Base-by-base conservation (phyloP, 2,113 vertebrate genomes). In the Menidia beryllina region DNA sequence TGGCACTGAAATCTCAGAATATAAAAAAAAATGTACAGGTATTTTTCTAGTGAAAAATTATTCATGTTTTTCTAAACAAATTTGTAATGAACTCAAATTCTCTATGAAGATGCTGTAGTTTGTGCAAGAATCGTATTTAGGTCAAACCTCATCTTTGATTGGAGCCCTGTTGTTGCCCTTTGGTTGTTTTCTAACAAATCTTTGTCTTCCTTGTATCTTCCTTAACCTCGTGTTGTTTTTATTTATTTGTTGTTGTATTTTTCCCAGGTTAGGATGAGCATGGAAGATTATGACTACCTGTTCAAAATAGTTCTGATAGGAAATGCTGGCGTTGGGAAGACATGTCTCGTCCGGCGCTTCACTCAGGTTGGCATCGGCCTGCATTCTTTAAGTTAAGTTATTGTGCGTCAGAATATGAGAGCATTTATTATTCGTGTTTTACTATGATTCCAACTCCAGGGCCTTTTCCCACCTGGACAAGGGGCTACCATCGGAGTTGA, bases 231-330 rank as follows among this genome's bases (percentile, higher is more conserved):
- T n/a, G n/a, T n/a, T n/a, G n/a, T 34, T 34, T 10, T 30, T 4
- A 2, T 23, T 60, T 57, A 5, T 48, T 72, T 3, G 56, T 48
- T 6, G 20, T 20, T 54, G 64, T 4, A 24, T 51, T 69, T 23
- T 58, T 23, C 74, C 79, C 92, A 98, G 96, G 92, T 95, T 93
- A 90, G 88, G 91, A 95, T 96, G 96, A 98, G 96, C 93, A 99
- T 99, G 97, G 97, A 99, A 96, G 97, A 99, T 96, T 99, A 98
- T 97, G 97, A 99, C 94, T 98, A 98, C 93, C 95, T 99, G 87
- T 99, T 99, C 93, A 99, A 99, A 94, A 99, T 99, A 91, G 97
- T 99, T 91, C 97, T 99, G 84, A 99, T 99, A 20, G 97, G 98
- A 93, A 99, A 99, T 80, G 97, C 98, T n/a, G 98, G 98, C 12